phyloP scores from a whole-genome alignment of 2,113 vertebrate species.

The Pachyramphus minor region DNA sequence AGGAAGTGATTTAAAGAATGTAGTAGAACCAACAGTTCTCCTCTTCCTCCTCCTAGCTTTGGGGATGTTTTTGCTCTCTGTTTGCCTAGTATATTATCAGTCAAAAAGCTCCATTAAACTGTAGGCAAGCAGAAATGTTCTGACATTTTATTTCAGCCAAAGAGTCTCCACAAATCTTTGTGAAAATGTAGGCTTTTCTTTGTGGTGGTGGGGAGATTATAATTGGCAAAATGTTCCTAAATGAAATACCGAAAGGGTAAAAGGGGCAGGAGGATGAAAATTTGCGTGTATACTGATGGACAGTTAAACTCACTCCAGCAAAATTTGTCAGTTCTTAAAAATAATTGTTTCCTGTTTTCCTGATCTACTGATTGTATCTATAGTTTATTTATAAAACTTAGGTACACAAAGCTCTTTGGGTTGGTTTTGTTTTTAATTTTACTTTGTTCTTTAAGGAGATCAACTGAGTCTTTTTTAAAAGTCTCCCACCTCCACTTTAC shows the following conservation, averaged over 20 bases:
- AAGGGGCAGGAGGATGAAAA: background rate
- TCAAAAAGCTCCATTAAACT: background rate
- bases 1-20: background rate
- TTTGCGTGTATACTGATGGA: background rate
- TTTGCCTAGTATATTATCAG: background rate
- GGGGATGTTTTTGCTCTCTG: background rate
- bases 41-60: background rate
- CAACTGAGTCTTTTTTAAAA: background rate
- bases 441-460: background rate
- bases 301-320: background rate
- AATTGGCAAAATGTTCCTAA: background rate
- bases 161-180: background rate
- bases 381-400: conserved; percentile 3
- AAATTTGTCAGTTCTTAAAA: background rate
- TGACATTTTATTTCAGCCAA: background rate
- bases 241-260: background rate
- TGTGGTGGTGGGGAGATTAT: accelerated
- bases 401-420: background rate
- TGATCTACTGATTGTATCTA: background rate
- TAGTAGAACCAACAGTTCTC: background rate
- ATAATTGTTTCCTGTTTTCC: conserved; percentile 15
- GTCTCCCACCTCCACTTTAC: background rate
- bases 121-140: background rate
- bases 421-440: conserved; percentile 2
- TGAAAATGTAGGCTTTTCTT: background rate